Evolutionary conservation across 2,888 invertebrate species (phyloP).

Genomic region (Gisinianus flammeolus): DNA sequence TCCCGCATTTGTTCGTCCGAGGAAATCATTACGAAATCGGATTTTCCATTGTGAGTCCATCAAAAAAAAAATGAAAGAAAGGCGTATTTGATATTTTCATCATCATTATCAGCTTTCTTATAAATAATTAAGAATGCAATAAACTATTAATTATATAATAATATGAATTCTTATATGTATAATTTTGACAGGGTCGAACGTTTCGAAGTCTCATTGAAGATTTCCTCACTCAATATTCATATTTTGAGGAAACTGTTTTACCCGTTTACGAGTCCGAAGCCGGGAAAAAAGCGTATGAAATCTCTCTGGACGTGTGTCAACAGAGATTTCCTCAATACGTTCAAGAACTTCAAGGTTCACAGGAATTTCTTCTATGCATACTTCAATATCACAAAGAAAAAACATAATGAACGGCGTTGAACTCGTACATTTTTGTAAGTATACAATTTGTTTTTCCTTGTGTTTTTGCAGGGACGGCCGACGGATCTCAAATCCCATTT

Average conservation of each 20-base stretch:
- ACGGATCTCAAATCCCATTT: conserved; percentile 83
- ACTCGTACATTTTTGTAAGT: too few species aligned
- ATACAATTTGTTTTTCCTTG: too few species aligned
- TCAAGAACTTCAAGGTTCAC: conserved; percentile 80
- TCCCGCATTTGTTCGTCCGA: conserved; percentile 77
- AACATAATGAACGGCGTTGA: too few species aligned
- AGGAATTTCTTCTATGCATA: too few species aligned
- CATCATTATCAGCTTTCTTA: background rate
- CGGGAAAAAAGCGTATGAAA: conserved; percentile 76
- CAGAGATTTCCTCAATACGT: conserved; percentile 80
- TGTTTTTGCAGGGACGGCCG: too few species aligned
- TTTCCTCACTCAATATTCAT: conserved; percentile 68
- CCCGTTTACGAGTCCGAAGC: conserved; percentile 73
- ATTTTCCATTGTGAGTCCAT: conserved; percentile 78
- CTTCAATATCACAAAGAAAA: too few species aligned
- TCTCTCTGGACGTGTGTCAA: conserved; percentile 72
- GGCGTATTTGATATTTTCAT: background rate
- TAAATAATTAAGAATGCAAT: background rate
- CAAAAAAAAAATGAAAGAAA: background rate
- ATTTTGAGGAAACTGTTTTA: conserved; percentile 72
- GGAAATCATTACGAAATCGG: conserved; percentile 88
- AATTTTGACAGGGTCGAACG: conserved; percentile 75
- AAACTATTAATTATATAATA: background rate
- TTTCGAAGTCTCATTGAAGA: conserved; percentile 76
- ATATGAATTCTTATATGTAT: background rate